Conservation (phyloP, 2,888 invertebrate species). For the Trimorus sp. region DNA sequence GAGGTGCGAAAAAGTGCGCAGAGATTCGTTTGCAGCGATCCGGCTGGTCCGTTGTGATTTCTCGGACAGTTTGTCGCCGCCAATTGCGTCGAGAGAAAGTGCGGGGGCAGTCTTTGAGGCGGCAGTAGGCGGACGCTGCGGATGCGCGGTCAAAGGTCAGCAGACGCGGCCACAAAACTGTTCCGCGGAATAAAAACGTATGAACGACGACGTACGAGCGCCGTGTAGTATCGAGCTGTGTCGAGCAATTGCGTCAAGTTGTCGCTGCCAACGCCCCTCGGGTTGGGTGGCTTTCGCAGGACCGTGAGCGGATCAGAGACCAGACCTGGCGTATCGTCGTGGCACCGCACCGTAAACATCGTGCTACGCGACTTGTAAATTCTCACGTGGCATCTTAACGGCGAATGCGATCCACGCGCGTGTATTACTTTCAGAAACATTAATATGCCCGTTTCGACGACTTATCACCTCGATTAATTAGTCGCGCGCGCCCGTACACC, state of each 20-base stretch:
- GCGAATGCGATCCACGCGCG: constrained; percentile 73
- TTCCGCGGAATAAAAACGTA: constrained; percentile 62
- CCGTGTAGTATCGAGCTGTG: constrained; percentile 62
- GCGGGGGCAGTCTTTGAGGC: constrained; percentile 10
- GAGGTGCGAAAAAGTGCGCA: too few species aligned
- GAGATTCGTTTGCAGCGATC: too few species aligned
- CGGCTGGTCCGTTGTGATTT: neutral
- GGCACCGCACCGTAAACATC: constrained; percentile 78
- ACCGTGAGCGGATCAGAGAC: constrained; percentile 56
- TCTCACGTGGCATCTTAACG: constrained; percentile 80
- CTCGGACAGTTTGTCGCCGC: neutral
- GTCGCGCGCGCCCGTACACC: constrained; percentile 35
- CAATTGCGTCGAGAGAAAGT: neutral
- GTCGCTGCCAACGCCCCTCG: constrained; percentile 67
- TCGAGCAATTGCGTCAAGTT: constrained; percentile 60
- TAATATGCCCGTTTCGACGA: constrained; percentile 77
- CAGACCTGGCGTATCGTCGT: constrained; percentile 70
- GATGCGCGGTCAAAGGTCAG: constrained; percentile 61
- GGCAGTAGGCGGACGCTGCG: constrained; percentile 32
- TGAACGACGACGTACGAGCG: constrained; percentile 55
- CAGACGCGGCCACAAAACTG: constrained; percentile 35
- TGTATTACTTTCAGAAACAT: constrained; percentile 80
- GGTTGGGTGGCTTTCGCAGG: constrained; percentile 58
- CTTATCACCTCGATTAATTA: constrained; percentile 62
- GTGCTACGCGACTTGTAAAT: constrained; percentile 76